Conservation (phyloP, 2,797 vertebrate genomes). For the Cichlasoma orientale region DNA sequence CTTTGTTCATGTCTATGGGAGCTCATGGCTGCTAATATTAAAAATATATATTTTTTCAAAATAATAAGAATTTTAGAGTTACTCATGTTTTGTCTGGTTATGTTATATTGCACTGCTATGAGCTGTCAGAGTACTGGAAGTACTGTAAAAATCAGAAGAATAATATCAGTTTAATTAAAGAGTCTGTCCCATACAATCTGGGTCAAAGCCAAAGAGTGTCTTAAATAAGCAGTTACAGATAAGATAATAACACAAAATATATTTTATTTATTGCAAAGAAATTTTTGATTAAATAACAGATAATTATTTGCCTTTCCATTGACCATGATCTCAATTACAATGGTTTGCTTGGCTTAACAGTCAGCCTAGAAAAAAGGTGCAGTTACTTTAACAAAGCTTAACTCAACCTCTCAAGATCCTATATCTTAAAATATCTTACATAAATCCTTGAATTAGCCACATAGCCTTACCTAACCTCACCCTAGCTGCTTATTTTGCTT, state of each 20-base stretch:
- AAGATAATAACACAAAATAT: not conserved
- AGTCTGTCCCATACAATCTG: not conserved
- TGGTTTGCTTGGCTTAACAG: not conserved
- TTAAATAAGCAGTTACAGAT: not conserved
- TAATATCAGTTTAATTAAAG: not conserved
- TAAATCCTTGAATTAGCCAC: not conserved
- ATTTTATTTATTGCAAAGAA: not conserved
- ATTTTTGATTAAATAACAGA: too few relatives aligned
- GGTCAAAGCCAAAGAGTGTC: not conserved
- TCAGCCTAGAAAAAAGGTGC: not conserved
- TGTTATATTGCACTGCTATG: rapidly evolving
- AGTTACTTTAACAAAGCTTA: not conserved
- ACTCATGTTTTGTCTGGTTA: not conserved
- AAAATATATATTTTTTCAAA: not conserved
- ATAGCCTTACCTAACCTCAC: not conserved
- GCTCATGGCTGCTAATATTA: not conserved
- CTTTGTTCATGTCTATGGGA: not conserved
- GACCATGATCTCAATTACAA: not conserved
- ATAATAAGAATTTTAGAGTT: not conserved
- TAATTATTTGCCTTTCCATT: too few relatives aligned
- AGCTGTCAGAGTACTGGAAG: not conserved
- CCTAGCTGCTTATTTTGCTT: not conserved
- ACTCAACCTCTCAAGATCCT: not conserved
- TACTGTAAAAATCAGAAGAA: too few relatives aligned
- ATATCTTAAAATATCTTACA: not conserved